phyloP scores from a whole-genome alignment of 2,888 invertebrate genomes.

The Anthophora plumipes region DNA sequence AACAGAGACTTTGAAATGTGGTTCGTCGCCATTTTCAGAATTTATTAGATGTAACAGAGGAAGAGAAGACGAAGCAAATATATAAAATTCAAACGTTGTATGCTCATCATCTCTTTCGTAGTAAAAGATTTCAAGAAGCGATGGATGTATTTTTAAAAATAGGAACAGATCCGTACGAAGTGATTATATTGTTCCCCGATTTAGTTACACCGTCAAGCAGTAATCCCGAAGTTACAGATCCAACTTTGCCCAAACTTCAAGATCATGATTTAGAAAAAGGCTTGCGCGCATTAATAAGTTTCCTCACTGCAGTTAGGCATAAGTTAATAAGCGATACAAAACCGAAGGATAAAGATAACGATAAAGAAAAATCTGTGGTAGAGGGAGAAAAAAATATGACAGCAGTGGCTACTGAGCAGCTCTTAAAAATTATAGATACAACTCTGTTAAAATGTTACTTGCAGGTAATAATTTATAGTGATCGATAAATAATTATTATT shows the following conservation, averaged over 20 bases:
- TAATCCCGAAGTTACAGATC: conserved; percentile 82
- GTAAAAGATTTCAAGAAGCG: conserved; percentile 94
- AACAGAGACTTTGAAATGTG: background rate
- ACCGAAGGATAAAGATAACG: conserved; percentile 79
- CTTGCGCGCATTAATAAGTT: conserved; percentile 94
- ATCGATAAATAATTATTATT: conserved; percentile 1
- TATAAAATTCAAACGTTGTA: conserved; percentile 95
- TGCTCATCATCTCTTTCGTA: conserved; percentile 96
- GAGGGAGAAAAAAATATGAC: conserved; percentile 81
- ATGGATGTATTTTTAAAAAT: conserved; percentile 96
- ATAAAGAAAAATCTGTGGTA: conserved; percentile 71
- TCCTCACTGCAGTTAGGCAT: conserved; percentile 91
- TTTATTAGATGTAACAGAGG: conserved; percentile 92
- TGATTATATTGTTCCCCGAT: conserved; percentile 97
- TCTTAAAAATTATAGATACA: conserved; percentile 97
- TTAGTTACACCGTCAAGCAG: conserved; percentile 88
- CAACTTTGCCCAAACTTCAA: conserved; percentile 87
- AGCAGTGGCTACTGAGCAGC: conserved; percentile 86
- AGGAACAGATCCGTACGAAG: conserved; percentile 97
- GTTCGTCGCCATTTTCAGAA: conserved; percentile 86
- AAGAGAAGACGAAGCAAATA: conserved; percentile 92
- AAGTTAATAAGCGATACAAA: conserved; percentile 85
- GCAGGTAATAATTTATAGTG: conserved; percentile 86
- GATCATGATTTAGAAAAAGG: conserved; percentile 95
- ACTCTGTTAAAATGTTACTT: conserved; percentile 98